Evolutionary conservation across 2,888 invertebrate species (phyloP).

Genomic region (Epistrophella euchroma): DNA sequence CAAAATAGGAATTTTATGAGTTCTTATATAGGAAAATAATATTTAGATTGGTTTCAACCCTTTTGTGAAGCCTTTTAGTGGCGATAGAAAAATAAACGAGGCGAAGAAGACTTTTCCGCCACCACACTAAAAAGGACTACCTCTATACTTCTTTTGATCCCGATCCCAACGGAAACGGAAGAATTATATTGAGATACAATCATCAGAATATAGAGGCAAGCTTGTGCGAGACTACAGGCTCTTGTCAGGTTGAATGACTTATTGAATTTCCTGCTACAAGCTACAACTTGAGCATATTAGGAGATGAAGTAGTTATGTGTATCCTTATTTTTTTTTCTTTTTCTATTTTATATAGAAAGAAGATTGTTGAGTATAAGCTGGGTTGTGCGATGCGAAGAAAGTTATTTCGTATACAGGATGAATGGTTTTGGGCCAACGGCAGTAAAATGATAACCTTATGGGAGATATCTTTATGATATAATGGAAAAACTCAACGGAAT

Average conservation of each 20-base stretch:
- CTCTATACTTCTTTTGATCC: background rate
- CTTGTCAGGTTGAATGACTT: slow-evolving; percentile 46
- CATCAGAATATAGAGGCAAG: slow-evolving; percentile 12
- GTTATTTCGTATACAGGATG: slow-evolving; percentile 29
- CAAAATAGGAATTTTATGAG: slow-evolving; percentile 43
- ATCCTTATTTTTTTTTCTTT: background rate
- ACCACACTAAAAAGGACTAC: slow-evolving; percentile 5
- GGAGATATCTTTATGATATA: slow-evolving; percentile 39
- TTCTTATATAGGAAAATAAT: slow-evolving; percentile 47
- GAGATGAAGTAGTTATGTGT: slow-evolving; percentile 42
- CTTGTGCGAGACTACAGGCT: slow-evolving; percentile 22
- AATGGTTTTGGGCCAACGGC: slow-evolving; percentile 26
- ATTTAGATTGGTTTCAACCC: slow-evolving; percentile 48
- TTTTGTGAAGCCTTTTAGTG: slow-evolving; percentile 30
- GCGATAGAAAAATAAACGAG: slow-evolving; percentile 14
- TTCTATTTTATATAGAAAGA: background rate
- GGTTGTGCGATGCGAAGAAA: slow-evolving; percentile 30
- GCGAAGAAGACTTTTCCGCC: slow-evolving; percentile 16
- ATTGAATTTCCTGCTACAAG: slow-evolving; percentile 44
- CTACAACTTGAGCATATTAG: slow-evolving; percentile 39
- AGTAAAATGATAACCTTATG: slow-evolving; percentile 42
- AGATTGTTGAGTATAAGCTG: slow-evolving; percentile 20
- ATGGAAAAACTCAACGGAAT: slow-evolving; percentile 34
- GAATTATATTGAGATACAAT: slow-evolving; percentile 48
- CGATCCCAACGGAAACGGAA: slow-evolving; percentile 38